phyloP scores from a whole-genome alignment of 2,113 vertebrate species.

The Triplophysa tibetana region DNA sequence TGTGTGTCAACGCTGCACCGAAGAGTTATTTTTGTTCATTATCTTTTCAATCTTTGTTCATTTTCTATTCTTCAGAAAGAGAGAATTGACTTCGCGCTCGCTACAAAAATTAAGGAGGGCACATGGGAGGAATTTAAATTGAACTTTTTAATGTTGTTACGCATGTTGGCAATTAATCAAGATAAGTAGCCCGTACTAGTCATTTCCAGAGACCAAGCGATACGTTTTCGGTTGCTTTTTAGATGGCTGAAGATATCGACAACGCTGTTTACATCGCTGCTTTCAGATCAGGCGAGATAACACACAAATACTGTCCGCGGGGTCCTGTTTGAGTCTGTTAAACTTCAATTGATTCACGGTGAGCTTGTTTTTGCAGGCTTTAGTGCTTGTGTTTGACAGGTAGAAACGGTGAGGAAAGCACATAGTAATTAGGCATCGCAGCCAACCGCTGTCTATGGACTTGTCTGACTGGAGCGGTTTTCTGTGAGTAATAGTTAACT shows the following conservation, averaged over 20 bases:
- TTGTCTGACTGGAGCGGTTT: neutral
- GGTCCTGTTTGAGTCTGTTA: neutral
- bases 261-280: neutral
- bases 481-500: neutral
- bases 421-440: neutral
- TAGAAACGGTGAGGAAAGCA: neutral
- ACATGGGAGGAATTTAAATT: slow-evolving; percentile 24
- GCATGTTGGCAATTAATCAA: slow-evolving; percentile 8
- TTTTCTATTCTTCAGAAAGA: slow-evolving; percentile 15
- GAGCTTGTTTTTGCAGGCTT: slow-evolving; percentile 9
- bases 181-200: slow-evolving; percentile 1
- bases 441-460: slow-evolving; percentile 24
- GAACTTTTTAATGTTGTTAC: slow-evolving; percentile 11
- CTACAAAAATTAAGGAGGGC: slow-evolving; percentile 21
- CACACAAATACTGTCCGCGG: neutral
- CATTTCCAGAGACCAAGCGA: neutral
- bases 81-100: neutral
- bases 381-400: slow-evolving; percentile 14
- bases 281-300: neutral
- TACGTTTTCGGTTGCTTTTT: slow-evolving; percentile 16
- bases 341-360: neutral
- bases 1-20: neutral
- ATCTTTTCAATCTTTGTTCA: slow-evolving; percentile 26
- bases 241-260: slow-evolving; percentile 1
- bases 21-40: slow-evolving; percentile 8